Base-by-base conservation (phyloP, 2,888 invertebrate genomes). In the Drosophila lacicola region DNA sequence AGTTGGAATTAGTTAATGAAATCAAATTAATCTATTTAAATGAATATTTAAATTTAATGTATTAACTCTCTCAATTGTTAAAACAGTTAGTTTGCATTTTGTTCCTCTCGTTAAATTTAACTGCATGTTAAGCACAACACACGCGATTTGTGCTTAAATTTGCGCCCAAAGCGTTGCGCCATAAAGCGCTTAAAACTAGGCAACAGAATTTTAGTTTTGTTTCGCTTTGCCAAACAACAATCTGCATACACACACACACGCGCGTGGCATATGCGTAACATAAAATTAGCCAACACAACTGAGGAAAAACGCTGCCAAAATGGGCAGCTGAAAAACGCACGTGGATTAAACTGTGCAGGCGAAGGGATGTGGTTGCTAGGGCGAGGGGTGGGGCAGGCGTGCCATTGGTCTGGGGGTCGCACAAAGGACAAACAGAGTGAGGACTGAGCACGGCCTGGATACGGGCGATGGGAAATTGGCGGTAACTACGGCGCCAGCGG, bases 111-210 rank as follows among this genome's bases (percentile, higher is more conserved):
- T 57, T 37, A 49, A 50, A 53, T 49, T 54, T 14, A 17, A 25
- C 36, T 53, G 21, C 14, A 25, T 39, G 25, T 34, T 50, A 10
- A 21, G 33, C 21, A 17, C 17, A 36, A 11, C 6, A 14, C 25
- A 29, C 14, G 8, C 14, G 49, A 14, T 44, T 51, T 42, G 11
- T 17, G 10, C 47, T 25, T 36, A 36, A 29, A 39, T 39, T 14
- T 56, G 54, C 34, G 21, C 29, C 19, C 51, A 53, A 54, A 62
- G 57, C 21, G 55, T 19, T 41, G 47, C 4, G 33, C 49, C 61
- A 47, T 63, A 68, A 81, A 81, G 72, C 84, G 84, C 86, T 86
- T 83, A 73, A 78, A 83, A 83, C 67, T 83, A 83, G 86, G 83
- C 83, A 82, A 78, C 67, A 65, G 21, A 47, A 65, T 62, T 77